Conservation (phyloP, 2,113 vertebrate species). For the Perca flavescens region DNA sequence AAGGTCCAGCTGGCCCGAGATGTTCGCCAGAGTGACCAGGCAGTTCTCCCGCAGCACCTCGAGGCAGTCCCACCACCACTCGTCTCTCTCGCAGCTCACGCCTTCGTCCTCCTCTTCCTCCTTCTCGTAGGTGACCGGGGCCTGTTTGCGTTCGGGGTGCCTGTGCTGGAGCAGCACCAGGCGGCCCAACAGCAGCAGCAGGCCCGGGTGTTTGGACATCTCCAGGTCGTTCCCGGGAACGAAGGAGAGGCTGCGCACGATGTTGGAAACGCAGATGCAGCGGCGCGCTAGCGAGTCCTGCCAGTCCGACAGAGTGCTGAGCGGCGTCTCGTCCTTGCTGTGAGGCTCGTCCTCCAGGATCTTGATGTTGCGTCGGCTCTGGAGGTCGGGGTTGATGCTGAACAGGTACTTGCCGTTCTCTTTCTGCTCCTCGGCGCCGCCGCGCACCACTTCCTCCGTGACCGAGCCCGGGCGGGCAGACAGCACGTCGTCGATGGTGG, state of each 20-base stretch:
- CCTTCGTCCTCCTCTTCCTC: constrained; percentile 97
- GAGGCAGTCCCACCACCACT: constrained; percentile 99
- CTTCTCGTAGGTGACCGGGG: constrained; percentile 96
- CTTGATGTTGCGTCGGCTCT: constrained; percentile 91
- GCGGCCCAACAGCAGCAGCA: constrained; percentile 95
- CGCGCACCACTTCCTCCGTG: constrained; percentile 86
- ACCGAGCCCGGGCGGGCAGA: constrained; percentile 89
- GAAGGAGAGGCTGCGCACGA: constrained; percentile 97
- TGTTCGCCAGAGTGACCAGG: constrained; percentile 96
- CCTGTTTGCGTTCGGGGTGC: constrained; percentile 97
- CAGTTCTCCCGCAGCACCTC: constrained; percentile 97
- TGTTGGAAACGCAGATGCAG: constrained; percentile 96
- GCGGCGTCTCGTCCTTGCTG: constrained; percentile 97
- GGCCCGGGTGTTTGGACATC: constrained; percentile 97
- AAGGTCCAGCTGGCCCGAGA: constrained; percentile 98
- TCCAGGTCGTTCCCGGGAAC: constrained; percentile 96
- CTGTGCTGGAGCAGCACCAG: constrained; percentile 96
- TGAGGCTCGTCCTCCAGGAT: constrained; percentile 97
- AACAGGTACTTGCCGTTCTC: constrained; percentile 91
- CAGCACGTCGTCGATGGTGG: constrained; percentile 92
- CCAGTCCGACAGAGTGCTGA: constrained; percentile 95
- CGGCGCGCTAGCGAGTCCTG: constrained; percentile 96
- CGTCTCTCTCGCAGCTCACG: constrained; percentile 93
- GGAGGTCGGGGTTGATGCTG: constrained; percentile 86
- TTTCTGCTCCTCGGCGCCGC: constrained; percentile 80